Conservation (phyloP, 2,797 vertebrate species). For the Threskiornis aethiopicus region DNA sequence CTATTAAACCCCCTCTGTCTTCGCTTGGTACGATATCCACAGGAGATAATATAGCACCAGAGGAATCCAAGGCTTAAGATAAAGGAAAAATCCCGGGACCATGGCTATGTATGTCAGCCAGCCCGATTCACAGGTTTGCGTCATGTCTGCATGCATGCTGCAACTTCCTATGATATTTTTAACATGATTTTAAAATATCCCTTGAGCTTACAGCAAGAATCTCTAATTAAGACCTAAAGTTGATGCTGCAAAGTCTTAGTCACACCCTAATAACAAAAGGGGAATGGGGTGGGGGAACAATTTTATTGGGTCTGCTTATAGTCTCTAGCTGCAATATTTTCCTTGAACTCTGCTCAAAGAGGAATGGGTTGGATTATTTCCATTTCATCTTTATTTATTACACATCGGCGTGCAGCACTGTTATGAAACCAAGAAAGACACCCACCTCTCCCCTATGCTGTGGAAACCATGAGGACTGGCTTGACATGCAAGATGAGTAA, state of each 20-base stretch:
- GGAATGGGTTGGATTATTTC: slow-evolving; percentile 50
- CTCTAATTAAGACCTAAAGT: slow-evolving; percentile 28
- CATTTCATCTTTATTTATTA: slow-evolving; percentile 48
- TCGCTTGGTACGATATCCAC: not conserved
- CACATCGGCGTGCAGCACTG: not conserved
- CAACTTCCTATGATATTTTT: not conserved
- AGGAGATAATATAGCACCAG: not conserved
- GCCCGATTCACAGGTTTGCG: not conserved
- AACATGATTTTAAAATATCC: not conserved
- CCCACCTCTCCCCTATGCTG: slow-evolving; percentile 17
- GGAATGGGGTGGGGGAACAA: not conserved
- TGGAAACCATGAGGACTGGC: slow-evolving; percentile 26
- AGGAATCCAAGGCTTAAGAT: not conserved
- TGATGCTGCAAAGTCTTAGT: slow-evolving; percentile 36
- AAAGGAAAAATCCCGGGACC: not conserved
- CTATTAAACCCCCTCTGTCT: not conserved
- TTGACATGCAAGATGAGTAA: not conserved
- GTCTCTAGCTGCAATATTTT: slow-evolving; percentile 56
- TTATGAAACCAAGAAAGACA: slow-evolving; percentile 48
- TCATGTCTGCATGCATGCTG: not conserved
- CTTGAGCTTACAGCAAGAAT: not conserved
- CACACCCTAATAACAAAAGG: slow-evolving; percentile 48
- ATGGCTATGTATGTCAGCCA: not conserved
- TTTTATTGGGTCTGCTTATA: slow-evolving; percentile 51
- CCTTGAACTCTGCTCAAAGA: slow-evolving; percentile 57